Percentiles rank a stretch among this genome's conserved stretches.
These are phyloP conservation scores for Enteromius afrohamiltoni DNA, from an alignment of 2,797 vertebrate genomes.

Conservation along the genomic window DNA sequence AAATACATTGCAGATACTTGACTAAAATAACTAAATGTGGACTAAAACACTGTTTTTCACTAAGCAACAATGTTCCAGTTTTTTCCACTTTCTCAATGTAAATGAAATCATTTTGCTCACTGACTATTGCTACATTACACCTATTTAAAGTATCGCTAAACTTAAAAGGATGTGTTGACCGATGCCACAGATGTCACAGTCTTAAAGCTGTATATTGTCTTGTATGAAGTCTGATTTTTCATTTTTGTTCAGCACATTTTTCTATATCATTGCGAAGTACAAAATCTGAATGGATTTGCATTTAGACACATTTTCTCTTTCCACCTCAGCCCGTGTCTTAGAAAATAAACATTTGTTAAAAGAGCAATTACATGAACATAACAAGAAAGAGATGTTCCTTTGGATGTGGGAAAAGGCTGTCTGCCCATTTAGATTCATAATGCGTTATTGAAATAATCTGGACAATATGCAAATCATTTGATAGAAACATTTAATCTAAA, in stretches of 20 bases:
- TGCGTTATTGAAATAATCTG: neutral
- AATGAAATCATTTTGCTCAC: neutral
- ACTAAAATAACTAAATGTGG: neutral
- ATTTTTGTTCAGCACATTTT: neutral
- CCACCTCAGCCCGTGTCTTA: neutral
- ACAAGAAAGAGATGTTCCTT: neutral
- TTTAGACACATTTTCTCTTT: neutral
- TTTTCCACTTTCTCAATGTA: neutral
- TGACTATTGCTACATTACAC: constrained; percentile 55
- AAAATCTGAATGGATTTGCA: neutral
- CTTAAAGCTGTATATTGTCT: constrained; percentile 17
- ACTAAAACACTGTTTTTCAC: neutral
- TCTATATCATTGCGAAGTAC: constrained; percentile 5
- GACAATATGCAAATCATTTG: neutral
- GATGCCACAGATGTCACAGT: neutral
- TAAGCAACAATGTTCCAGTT: neutral
- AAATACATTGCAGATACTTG: neutral
- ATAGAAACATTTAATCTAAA: neutral
- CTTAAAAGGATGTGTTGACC: neutral
- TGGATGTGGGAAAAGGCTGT: neutral
- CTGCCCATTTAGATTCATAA: neutral
- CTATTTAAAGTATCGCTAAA: constrained; percentile 28
- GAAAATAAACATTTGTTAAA: neutral
- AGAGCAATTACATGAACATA: constrained; percentile 8
- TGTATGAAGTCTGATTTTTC: neutral